Evolutionary conservation across 2,797 vertebrate species (phyloP).

Genomic region (Paratrypauchen microcephalus): DNA sequence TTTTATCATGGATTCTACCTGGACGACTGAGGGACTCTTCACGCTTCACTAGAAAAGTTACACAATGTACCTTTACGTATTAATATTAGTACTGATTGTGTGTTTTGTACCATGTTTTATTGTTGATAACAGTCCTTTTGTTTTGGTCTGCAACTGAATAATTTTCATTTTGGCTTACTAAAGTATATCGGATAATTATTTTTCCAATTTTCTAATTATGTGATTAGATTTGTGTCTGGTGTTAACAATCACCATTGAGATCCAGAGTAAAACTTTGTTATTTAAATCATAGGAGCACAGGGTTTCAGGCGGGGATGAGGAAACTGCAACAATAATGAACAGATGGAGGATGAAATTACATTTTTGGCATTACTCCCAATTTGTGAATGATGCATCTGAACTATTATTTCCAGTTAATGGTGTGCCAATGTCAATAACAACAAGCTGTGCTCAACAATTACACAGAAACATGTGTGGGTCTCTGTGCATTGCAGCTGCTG

Average conservation of each 20-base stretch:
- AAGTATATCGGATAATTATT: neutral
- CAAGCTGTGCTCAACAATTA: slow-evolving; percentile 34
- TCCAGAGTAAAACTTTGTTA: neutral
- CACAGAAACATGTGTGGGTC: slow-evolving; percentile 22
- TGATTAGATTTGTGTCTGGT: neutral
- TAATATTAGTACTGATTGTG: too few species aligned
- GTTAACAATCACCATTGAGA: neutral
- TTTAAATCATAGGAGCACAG: neutral
- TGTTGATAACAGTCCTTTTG: neutral
- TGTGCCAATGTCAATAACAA: slow-evolving; percentile 40
- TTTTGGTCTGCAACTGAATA: neutral
- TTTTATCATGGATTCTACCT: too few species aligned
- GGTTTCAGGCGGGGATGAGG: slow-evolving; percentile 12
- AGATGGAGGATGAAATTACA: slow-evolving; percentile 40
- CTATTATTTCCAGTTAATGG: slow-evolving; percentile 35
- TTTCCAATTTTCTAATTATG: neutral
- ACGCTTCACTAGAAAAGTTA: too few species aligned
- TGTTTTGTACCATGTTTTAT: neutral
- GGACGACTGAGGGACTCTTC: too few species aligned
- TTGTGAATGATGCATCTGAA: slow-evolving; percentile 33
- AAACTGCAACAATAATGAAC: slow-evolving; percentile 29
- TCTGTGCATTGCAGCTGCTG: slow-evolving; percentile 29
- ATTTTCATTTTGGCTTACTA: neutral
- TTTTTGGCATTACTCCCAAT: slow-evolving; percentile 31
- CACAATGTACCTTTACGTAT: too few species aligned